Conservation (phyloP, 2,797 vertebrate species). For the Phylloscopus collybita region DNA sequence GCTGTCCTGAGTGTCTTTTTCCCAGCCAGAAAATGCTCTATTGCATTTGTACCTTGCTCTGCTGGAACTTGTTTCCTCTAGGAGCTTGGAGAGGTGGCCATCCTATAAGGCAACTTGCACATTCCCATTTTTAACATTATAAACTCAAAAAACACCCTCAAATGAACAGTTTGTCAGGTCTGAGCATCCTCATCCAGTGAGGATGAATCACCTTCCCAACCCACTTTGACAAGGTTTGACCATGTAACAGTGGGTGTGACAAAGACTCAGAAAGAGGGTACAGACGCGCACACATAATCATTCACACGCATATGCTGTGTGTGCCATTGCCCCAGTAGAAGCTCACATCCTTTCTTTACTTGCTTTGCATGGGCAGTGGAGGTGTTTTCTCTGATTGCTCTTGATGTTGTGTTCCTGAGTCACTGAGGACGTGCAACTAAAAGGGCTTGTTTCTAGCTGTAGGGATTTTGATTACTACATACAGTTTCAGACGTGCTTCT, state of each 20-base stretch:
- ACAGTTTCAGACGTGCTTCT: not conserved
- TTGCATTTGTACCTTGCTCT: not conserved
- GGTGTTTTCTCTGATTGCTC: not conserved
- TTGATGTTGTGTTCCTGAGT: not conserved
- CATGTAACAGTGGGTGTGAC: not conserved
- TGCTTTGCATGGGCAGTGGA: not conserved
- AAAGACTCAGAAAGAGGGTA: not conserved
- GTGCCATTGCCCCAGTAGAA: not conserved
- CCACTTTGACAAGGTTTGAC: not conserved
- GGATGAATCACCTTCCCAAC: not conserved
- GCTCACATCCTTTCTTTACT: not conserved
- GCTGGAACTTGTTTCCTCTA: not conserved
- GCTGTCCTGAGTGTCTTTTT: not conserved
- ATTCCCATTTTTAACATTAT: not conserved
- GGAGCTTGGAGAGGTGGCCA: not conserved
- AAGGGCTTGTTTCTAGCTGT: not conserved
- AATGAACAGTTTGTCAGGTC: not conserved
- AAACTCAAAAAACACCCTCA: not conserved
- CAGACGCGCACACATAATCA: not conserved
- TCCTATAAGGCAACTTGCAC: not conserved
- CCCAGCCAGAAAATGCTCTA: not conserved
- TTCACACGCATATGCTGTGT: not conserved
- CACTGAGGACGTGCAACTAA: not conserved
- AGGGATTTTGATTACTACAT: not conserved
- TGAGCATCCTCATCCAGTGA: not conserved